Evolutionary conservation across 2,113 vertebrate species (phyloP), one percentile per base, ranked within the genome.

Genomic region (Enhydra lutris): DNA sequence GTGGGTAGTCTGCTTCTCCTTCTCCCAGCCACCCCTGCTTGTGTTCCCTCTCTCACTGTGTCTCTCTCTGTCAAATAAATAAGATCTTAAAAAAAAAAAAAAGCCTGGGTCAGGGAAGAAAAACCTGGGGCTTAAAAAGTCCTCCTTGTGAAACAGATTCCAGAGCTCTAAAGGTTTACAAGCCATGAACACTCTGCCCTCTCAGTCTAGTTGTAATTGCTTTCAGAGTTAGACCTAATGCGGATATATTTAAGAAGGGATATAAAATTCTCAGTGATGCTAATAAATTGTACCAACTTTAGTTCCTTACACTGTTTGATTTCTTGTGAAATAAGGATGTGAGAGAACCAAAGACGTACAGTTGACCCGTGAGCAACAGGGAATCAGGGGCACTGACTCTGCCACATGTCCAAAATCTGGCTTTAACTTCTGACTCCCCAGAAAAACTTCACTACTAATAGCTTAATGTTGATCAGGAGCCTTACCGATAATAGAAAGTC

Each of bases 161-260:
- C 21, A 85, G 67, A 87, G 26, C 23, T 79, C 1, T 83, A 73
- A 97, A 97, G 42, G 20, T 89, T 97, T 86, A 65, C 26, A 9
- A 94, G 18, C 55, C 29, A 42, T 81, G 31, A 95, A 95, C 95
- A 76, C 12, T 4, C 26, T 67, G 0, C 14, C 61, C 24, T 88
- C 21, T 94, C n/a, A 65, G 31, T 23, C 36, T 61, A 74, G 20
- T 88, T 13, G 39, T 88, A 83, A 74, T 63, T 93, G 42, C 50
- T 96, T 57, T 95, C 84, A 97, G 76, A 94, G 89, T 89, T 45
- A 76, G 36, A 23, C 39, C 6, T 24, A 76, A 31, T 91, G 47
- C 85, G 57, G 36, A 47, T 76, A 15, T 90, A 42, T 90, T 93
- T 94, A 78, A 80, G 29, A 94, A 96, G 21, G 59, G 9, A 50